These are phyloP conservation scores for Saturnia japonica DNA, from an alignment of 2,888 invertebrate species.

Conservation along the genomic window DNA sequence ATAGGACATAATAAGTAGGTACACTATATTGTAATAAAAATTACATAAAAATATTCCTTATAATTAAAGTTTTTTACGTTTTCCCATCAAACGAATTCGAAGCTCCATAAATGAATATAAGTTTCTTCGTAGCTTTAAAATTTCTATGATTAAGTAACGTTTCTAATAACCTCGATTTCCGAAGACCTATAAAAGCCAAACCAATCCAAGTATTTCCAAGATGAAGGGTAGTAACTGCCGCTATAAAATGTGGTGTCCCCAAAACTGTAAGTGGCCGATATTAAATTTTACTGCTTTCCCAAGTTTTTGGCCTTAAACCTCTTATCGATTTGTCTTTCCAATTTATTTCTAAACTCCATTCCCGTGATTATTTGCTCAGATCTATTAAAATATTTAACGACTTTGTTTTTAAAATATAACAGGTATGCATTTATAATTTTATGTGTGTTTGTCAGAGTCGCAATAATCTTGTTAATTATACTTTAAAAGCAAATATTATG, in stretches of 20 bases:
- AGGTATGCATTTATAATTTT: not conserved
- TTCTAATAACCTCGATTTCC: constrained; percentile 58
- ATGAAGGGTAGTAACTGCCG: constrained; percentile 76
- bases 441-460: not conserved
- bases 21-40: not conserved
- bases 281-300: constrained; percentile 72
- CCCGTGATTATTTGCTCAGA: constrained; percentile 47
- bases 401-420: constrained; percentile 30
- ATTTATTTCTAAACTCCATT: constrained; percentile 65
- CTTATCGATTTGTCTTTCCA: constrained; percentile 58
- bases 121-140: constrained; percentile 16
- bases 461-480: too few relatives aligned
- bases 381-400: constrained; percentile 62
- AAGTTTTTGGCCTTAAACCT: constrained; percentile 65
- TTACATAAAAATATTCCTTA: not conserved
- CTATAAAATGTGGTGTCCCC: constrained; percentile 74
- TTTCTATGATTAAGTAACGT: constrained; percentile 42
- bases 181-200: constrained; percentile 70
- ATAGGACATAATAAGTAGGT: not conserved
- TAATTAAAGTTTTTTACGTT: constrained; percentile 25
- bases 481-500: too few relatives aligned
- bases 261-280: constrained; percentile 60
- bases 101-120: constrained; percentile 24
- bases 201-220: constrained; percentile 69
- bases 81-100: constrained; percentile 18